Evolutionary conservation across 2,797 vertebrate species (phyloP).

Genomic region (Diplodus puntazzo): DNA sequence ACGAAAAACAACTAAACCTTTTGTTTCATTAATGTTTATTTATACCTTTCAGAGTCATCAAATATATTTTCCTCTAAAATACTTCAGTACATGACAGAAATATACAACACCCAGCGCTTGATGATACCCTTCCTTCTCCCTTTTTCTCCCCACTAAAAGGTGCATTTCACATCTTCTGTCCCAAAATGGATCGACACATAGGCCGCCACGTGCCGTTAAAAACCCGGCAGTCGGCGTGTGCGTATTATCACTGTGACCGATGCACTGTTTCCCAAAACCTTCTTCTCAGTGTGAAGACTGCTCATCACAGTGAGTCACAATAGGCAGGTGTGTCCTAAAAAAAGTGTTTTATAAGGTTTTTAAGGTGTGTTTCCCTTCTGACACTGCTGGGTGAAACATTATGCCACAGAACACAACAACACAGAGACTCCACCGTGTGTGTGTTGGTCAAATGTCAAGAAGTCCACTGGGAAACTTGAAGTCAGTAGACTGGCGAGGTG

Average conservation of each 20-base stretch:
- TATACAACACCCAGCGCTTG: conserved; percentile 81
- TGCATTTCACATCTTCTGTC: conserved; percentile 53
- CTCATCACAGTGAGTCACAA: conserved; percentile 55
- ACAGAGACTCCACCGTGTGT: conserved; percentile 9
- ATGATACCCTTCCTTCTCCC: conserved; percentile 50
- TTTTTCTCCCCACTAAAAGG: conserved; percentile 59
- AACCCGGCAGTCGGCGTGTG: conserved; percentile 41
- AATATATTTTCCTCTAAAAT: conserved; percentile 87
- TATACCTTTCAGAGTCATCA: conserved; percentile 84
- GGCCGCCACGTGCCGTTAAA: conserved; percentile 25
- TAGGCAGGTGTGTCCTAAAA: conserved; percentile 38
- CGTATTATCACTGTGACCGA: conserved; percentile 27
- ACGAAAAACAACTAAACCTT: conserved; percentile 22
- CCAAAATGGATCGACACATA: conserved; percentile 40
- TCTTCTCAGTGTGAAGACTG: conserved; percentile 35
- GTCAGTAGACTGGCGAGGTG: background rate
- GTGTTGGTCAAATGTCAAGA: too few species aligned
- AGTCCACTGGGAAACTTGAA: too few species aligned
- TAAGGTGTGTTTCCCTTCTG: conserved; percentile 44
- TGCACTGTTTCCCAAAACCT: conserved; percentile 41
- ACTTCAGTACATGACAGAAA: conserved; percentile 84
- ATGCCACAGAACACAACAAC: conserved; percentile 15
- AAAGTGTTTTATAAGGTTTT: conserved; percentile 39
- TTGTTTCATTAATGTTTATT: conserved; percentile 83
- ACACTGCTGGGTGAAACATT: conserved; percentile 40